A percentile compares a stretch with the other conserved stretches of the same genome.
Evolutionary conservation across 1,140 invertebrate genomes (phyloP).

Genomic region (Drosophila tsacasi): DNA sequence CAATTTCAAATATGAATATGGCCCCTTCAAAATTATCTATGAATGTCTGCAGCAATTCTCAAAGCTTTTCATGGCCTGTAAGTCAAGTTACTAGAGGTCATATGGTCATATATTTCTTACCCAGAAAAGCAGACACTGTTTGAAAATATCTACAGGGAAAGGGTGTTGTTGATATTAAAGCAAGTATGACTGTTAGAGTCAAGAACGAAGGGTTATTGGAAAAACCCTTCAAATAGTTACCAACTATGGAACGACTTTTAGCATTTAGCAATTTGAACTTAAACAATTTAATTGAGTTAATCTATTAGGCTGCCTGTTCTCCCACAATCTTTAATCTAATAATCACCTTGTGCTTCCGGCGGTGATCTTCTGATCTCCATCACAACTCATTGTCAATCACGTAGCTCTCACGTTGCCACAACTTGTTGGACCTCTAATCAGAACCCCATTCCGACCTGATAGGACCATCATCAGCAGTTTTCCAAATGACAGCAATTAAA

Average conservation of each 20-base stretch:
- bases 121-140: not conserved
- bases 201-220: not conserved
- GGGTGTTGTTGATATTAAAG: too few species aligned
- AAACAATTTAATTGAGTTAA: not conserved
- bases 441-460: not conserved
- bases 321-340: constrained; percentile 7
- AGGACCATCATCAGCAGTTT: constrained; percentile 14
- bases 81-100: constrained; percentile 24
- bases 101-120: not conserved
- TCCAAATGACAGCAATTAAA: constrained; percentile 44
- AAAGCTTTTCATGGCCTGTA: not conserved
- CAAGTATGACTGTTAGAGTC: too few species aligned
- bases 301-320: not conserved
- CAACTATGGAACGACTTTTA: not conserved
- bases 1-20: constrained; percentile 35
- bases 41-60: not conserved
- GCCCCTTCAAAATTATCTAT: constrained; percentile 10
- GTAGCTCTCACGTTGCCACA: constrained; percentile 11
- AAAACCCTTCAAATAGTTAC: not conserved
- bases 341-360: not conserved
- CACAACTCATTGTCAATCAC: constrained; percentile 9
- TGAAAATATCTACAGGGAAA: not conserved
- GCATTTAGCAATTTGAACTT: not conserved
- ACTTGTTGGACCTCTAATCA: not conserved
- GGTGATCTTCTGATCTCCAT: constrained; percentile 6